Evolutionary conservation across 2,797 vertebrate species (phyloP).

Genomic region (Miichthys miiuy): DNA sequence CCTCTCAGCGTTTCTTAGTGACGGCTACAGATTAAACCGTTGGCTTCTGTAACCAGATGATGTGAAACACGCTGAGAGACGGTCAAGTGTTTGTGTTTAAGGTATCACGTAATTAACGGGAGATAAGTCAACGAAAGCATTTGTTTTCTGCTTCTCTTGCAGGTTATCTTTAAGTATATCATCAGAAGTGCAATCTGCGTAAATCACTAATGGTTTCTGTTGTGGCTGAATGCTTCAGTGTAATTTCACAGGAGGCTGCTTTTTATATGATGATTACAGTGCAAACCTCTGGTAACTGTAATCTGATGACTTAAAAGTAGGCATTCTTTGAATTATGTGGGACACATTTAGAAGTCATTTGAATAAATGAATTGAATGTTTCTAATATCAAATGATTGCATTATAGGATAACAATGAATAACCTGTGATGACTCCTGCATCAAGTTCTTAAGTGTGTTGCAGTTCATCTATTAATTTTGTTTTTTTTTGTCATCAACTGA

Average conservation of each 20-base stretch:
- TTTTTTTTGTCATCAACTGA: not conserved
- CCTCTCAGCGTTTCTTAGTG: slow-evolving; percentile 72
- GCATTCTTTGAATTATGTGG: slow-evolving; percentile 15
- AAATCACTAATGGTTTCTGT: not conserved
- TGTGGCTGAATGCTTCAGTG: slow-evolving; percentile 30
- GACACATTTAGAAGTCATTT: not conserved
- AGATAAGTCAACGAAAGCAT: not conserved
- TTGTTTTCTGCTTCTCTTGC: not conserved
- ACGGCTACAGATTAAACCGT: slow-evolving; percentile 78
- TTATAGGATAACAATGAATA: slow-evolving; percentile 19
- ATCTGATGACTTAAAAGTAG: slow-evolving; percentile 62
- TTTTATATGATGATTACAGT: slow-evolving; percentile 71
- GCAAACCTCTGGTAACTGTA: slow-evolving; percentile 69
- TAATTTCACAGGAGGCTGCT: slow-evolving; percentile 44
- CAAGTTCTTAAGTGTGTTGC: not conserved
- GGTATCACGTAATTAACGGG: not conserved
- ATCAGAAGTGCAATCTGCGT: not conserved
- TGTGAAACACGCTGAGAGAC: slow-evolving; percentile 48
- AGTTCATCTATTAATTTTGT: not conserved
- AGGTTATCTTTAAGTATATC: not conserved
- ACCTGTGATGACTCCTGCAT: not conserved
- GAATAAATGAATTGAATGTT: too few species aligned
- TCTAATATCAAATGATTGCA: not conserved
- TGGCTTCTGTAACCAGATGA: slow-evolving; percentile 76
- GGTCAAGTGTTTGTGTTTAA: slow-evolving; percentile 28